Evolutionary conservation across 1,140 invertebrate genomes (phyloP).

Genomic region (Drosophila kanapiae): DNA sequence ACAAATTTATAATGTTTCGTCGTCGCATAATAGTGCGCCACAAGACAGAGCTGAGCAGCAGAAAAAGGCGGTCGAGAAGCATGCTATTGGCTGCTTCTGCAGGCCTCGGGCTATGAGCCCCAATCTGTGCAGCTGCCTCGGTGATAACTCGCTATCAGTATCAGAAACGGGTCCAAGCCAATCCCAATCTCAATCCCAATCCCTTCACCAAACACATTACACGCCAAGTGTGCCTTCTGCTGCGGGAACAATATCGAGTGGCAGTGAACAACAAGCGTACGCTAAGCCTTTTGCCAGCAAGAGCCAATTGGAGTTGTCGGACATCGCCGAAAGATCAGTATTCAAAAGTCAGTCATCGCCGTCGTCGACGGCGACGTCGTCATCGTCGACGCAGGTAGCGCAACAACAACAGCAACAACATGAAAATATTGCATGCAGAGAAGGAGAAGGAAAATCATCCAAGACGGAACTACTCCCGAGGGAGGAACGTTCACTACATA

Average conservation of each 20-base stretch:
- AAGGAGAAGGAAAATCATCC: conserved; percentile 14
- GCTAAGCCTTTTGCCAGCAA: conserved; percentile 50
- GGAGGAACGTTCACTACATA: conserved; percentile 40
- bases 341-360: conserved; percentile 51
- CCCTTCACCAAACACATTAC: conserved; percentile 52
- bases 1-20: conserved; percentile 80
- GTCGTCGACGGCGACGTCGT: conserved; percentile 11
- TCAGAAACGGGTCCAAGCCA: conserved; percentile 57
- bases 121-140: conserved; percentile 59
- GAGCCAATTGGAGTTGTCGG: conserved; percentile 30
- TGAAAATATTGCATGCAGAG: conserved; percentile 23
- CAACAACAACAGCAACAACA: conserved; percentile 24
- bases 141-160: conserved; percentile 75
- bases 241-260: conserved; percentile 44
- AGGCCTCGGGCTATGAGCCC: conserved; percentile 48
- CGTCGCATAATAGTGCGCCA: conserved; percentile 47
- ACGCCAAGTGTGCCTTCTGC: conserved; percentile 70
- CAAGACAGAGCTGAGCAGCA: conserved; percentile 22
- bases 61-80: conserved; percentile 30
- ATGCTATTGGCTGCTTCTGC: conserved; percentile 53
- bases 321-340: conserved; percentile 37
- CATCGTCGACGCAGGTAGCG: conserved; percentile 35
- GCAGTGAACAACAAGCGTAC: conserved; percentile 48
- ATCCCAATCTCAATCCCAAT: conserved; percentile 42
- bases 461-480: conserved; percentile 29